phyloP scores from a whole-genome alignment of 2,797 vertebrate genomes.

The Capromys pilorides region DNA sequence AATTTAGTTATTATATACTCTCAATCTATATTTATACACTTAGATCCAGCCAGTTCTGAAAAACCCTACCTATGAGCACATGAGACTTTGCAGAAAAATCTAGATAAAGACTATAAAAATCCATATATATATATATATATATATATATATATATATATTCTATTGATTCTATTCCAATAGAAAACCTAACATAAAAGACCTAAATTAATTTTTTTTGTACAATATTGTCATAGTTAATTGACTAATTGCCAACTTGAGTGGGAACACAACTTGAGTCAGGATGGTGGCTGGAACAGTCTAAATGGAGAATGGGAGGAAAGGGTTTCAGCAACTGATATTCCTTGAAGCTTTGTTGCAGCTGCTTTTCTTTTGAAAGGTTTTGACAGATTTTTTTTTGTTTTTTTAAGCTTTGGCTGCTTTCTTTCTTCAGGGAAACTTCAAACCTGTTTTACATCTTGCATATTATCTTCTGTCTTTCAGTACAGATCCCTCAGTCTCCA shows the following conservation, averaged over 20 bases:
- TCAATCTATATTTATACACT: not conserved
- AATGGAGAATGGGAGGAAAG: not conserved
- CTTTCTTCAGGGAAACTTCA: not conserved
- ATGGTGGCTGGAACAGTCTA: not conserved
- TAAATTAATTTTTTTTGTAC: slow-evolving; percentile 6
- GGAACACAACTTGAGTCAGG: not conserved
- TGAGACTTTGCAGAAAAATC: not conserved
- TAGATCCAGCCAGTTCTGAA: not conserved
- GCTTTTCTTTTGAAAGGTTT: not conserved
- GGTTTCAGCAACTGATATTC: not conserved
- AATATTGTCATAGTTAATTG: not conserved
- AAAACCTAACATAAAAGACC: not conserved
- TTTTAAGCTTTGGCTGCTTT: not conserved
- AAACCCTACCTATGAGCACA: not conserved
- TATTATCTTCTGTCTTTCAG: not conserved
- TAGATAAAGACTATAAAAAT: not conserved
- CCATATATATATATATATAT: not conserved
- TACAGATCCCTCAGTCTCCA: not conserved
- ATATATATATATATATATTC: not conserved
- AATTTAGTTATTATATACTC: not conserved
- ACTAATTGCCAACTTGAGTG: not conserved
- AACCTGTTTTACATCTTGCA: not conserved
- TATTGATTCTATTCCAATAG: not conserved
- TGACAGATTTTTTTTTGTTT: not conserved
- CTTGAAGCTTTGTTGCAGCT: not conserved